Evolutionary conservation across 2,797 vertebrate genomes (phyloP).

Genomic region (Myoxocephalus aenaeus): DNA sequence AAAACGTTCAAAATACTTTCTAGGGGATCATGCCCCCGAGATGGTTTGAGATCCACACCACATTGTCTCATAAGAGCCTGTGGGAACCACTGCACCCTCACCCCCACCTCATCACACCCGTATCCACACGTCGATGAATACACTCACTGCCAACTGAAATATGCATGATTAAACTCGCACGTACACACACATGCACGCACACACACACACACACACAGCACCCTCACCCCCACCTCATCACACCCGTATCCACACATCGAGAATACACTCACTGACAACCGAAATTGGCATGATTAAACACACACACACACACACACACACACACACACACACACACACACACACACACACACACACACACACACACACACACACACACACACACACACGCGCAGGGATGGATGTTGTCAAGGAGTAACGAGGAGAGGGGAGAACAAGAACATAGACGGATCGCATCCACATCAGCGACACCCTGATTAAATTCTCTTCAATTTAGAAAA

Average conservation of each 20-base stretch:
- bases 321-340: slow-evolving; percentile 1
- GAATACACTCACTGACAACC: background rate
- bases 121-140: background rate
- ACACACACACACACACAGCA: slow-evolving; percentile 3
- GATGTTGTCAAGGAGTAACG: slow-evolving; percentile 29
- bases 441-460: slow-evolving; percentile 53
- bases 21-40: no score
- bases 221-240: background rate
- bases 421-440: slow-evolving; percentile 59
- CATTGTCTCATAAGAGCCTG: no score
- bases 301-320: slow-evolving; percentile 1
- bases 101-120: background rate
- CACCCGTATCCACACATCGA: background rate
- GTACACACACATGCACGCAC: no score
- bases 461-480: slow-evolving; percentile 48
- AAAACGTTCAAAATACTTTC: no score
- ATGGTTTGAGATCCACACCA: no score
- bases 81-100: background rate
- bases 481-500: slow-evolving; percentile 18
- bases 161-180: background rate
- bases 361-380: no score
- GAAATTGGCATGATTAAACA: background rate
- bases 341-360: background rate
- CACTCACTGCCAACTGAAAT: background rate
- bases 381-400: slow-evolving; percentile 13